Conservation (phyloP, 1,140 invertebrate species). For the Cheumatopsyche charites region DNA sequence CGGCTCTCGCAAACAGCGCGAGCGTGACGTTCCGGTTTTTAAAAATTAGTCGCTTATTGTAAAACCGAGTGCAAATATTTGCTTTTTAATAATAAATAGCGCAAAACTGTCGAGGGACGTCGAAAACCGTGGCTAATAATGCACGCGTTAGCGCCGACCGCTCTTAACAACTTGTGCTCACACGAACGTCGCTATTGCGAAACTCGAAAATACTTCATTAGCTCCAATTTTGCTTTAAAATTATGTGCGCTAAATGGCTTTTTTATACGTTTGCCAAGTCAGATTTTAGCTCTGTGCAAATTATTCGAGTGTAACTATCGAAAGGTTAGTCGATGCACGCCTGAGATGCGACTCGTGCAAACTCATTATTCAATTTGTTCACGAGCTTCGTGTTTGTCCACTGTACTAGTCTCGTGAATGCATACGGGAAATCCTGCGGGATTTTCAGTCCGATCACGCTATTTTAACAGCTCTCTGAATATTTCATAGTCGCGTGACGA, state of each 20-base stretch:
- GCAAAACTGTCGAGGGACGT: constrained; percentile 14
- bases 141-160: not conserved
- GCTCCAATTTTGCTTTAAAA: not conserved
- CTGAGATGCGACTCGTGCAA: constrained; percentile 32
- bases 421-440: not conserved
- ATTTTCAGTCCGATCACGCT: constrained; percentile 1
- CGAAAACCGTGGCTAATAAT: constrained; percentile 2
- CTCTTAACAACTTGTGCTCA: constrained; percentile 6
- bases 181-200: no score
- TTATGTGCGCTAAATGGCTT: no score
- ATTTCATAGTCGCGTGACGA: not conserved
- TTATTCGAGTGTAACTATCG: no score
- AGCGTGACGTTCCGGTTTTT: constrained; percentile 18
- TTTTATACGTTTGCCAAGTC: no score
- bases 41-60: constrained; percentile 27
- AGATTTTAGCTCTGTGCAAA: no score
- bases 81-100: constrained; percentile 4
- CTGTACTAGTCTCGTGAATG: constrained; percentile 8
- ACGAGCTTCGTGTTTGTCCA: constrained; percentile 19
- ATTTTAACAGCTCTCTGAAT: constrained; percentile 1
- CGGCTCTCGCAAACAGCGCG: not conserved
- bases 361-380: constrained; percentile 43
- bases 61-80: constrained; percentile 25
- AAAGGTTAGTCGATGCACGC: constrained; percentile 2
- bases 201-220: no score